Evolutionary conservation across 2,797 vertebrate genomes (phyloP).

Genomic region (Sebastes taczanowskii): DNA sequence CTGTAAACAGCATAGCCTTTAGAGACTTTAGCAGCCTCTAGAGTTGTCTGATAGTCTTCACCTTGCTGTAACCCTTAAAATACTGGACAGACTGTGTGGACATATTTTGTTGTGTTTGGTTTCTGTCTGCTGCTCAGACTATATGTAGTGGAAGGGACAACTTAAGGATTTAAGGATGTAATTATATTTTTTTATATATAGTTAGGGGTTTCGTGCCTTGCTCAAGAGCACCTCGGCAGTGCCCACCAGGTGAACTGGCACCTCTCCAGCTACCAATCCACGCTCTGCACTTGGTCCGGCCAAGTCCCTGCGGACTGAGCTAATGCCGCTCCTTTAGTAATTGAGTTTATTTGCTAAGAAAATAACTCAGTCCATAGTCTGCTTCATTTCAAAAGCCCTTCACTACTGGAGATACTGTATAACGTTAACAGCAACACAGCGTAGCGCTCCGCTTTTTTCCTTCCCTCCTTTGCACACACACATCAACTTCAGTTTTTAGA

Average conservation of each 20-base stretch:
- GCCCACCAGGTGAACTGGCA: neutral
- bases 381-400: neutral
- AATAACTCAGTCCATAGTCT: neutral
- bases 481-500: neutral
- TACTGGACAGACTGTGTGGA: neutral
- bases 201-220: neutral
- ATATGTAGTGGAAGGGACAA: neutral
- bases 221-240: neutral
- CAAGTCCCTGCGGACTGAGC: neutral
- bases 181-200: too few species aligned
- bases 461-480: neutral
- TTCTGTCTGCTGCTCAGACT: neutral
- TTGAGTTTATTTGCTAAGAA: neutral
- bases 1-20: constrained; percentile 18
- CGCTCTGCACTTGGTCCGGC: neutral
- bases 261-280: neutral
- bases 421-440: neutral
- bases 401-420: neutral
- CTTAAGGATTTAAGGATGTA: too few species aligned
- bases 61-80: constrained; percentile 6
- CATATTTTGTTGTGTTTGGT: neutral
- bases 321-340: neutral
- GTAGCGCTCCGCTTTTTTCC: neutral
- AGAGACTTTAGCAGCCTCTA: neutral
- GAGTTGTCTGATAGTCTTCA: neutral